A percentile compares a stretch with the other conserved stretches of the same genome.
phyloP scores from a whole-genome alignment of 2,888 invertebrate genomes.

The Teleogryllus oceanicus region DNA sequence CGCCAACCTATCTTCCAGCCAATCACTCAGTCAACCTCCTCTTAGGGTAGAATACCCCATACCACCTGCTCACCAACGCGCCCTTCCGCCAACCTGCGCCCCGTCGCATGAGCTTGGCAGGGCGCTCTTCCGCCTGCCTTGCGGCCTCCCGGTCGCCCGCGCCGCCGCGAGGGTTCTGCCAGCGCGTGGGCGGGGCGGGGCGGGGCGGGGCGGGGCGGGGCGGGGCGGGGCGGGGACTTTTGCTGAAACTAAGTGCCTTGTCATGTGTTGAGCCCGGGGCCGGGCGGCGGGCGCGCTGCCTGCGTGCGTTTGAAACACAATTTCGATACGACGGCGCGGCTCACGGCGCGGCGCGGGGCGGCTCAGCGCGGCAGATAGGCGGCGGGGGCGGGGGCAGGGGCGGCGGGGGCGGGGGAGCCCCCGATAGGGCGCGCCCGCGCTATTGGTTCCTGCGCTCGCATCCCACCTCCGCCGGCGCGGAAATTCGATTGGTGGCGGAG shows the following conservation, averaged over 20 bases:
- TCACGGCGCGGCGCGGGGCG: neutral
- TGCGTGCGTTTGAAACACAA: neutral
- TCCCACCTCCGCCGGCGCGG: too few species aligned
- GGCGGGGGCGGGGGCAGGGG: neutral
- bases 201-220: neutral
- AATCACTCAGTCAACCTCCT: too few species aligned
- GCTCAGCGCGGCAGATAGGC: slow-evolving; percentile 6
- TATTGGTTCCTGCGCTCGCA: too few species aligned
- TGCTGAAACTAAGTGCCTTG: slow-evolving; percentile 18
- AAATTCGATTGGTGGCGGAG: too few species aligned
- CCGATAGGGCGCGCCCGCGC: neutral
- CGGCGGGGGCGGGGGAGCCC: neutral
- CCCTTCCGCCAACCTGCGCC: too few species aligned
- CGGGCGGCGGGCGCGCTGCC: neutral
- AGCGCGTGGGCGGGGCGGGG: neutral
- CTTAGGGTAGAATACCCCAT: too few species aligned
- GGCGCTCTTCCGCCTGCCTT: neutral
- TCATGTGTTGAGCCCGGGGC: neutral
- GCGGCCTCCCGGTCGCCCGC: neutral
- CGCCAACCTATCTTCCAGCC: too few species aligned
- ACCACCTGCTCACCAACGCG: too few species aligned
- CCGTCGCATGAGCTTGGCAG: too few species aligned
- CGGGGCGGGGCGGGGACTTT: neutral
- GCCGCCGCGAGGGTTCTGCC: neutral
- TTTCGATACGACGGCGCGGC: neutral